Evolutionary conservation across 2,797 vertebrate species (phyloP).

Genomic region (Columba guinea): DNA sequence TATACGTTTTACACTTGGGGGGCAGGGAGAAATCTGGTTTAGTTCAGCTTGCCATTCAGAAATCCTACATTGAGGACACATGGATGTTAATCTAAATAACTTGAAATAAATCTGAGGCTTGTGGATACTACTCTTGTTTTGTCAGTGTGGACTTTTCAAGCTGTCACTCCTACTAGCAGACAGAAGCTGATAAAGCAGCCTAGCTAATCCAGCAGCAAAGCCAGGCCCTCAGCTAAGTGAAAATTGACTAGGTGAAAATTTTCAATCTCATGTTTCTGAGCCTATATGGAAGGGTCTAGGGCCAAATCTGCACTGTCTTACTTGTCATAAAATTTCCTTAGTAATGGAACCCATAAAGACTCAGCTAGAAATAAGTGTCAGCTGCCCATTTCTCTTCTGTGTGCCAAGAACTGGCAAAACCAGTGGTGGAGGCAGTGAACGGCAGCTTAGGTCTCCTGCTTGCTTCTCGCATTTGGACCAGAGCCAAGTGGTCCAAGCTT

Average conservation of each 20-base stretch:
- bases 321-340: background rate
- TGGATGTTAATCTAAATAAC: slow-evolving; percentile 8
- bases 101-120: slow-evolving; percentile 1
- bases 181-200: background rate
- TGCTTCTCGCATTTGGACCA: background rate
- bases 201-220: background rate
- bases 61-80: background rate
- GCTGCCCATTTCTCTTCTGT: background rate
- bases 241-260: background rate
- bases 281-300: background rate
- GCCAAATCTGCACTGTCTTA: background rate
- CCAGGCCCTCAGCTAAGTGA: background rate
- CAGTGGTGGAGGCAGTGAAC: background rate
- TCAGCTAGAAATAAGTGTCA: background rate
- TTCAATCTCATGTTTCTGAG: background rate
- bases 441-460: background rate
- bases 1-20: background rate
- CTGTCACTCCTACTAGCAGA: background rate
- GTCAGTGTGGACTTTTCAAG: background rate
- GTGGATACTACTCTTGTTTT: background rate
- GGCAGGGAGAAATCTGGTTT: background rate
- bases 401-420: background rate
- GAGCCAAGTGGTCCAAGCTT: background rate
- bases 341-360: background rate
- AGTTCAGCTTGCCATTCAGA: background rate